These are phyloP conservation scores for Tauraco erythrolophus DNA, from an alignment of 2,113 vertebrate genomes.

Conservation along the genomic window DNA sequence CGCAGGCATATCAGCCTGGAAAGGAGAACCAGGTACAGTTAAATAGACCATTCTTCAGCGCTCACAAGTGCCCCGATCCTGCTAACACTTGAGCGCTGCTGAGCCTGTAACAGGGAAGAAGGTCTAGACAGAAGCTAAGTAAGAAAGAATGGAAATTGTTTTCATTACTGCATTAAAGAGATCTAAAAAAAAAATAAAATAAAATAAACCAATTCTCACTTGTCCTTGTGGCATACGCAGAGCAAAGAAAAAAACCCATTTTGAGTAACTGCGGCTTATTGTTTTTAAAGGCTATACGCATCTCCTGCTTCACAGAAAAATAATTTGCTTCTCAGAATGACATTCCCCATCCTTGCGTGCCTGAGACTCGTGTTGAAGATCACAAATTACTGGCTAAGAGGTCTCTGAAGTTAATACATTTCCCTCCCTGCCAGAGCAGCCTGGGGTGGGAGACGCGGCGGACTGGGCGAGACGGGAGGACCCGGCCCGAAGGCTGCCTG, in stretches of 20 bases:
- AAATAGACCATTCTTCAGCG: constrained; percentile 8
- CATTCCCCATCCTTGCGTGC: not conserved
- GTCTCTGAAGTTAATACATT: not conserved
- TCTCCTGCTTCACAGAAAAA: not conserved
- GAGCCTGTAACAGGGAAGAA: not conserved
- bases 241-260: not conserved
- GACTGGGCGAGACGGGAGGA: not conserved
- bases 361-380: rapidly evolving
- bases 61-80: constrained; percentile 46
- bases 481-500: rapidly evolving
- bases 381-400: not conserved
- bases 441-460: not conserved
- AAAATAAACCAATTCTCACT: not conserved
- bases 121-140: constrained; percentile 33
- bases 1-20: not conserved
- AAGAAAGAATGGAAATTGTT: constrained; percentile 36
- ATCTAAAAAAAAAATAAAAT: not conserved
- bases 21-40: constrained; percentile 4
- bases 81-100: not conserved
- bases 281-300: constrained; percentile 5
- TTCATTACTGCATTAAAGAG: constrained; percentile 17
- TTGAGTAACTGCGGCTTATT: not conserved
- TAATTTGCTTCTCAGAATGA: not conserved
- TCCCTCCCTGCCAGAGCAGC: not conserved
- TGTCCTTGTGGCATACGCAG: not conserved